These are phyloP conservation scores for Oscheius sp. DNA, from an alignment of 2,888 invertebrate species.

Conservation along the genomic window DNA sequence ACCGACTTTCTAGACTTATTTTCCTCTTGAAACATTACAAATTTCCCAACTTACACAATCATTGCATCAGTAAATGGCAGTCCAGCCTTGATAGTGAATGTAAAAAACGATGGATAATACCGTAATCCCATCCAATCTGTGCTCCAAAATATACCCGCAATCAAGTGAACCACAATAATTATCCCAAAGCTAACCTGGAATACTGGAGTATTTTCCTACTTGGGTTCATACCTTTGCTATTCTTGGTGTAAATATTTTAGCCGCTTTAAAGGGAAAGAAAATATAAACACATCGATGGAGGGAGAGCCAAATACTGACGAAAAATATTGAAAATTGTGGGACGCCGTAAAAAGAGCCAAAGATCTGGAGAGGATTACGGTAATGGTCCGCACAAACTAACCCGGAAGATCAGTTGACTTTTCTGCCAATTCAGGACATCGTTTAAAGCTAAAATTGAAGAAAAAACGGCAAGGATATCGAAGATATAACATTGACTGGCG, in stretches of 20 bases:
- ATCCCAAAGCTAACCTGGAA: background rate
- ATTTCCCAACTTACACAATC: background rate
- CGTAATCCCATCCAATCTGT: constrained; percentile 19
- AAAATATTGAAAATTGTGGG: background rate
- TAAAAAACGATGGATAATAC: background rate
- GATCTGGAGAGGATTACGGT: background rate
- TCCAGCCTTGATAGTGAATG: background rate
- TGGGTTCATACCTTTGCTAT: constrained; percentile 3
- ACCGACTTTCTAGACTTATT: too few species aligned
- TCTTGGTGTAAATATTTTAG: background rate
- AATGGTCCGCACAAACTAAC: background rate
- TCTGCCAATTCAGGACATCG: background rate
- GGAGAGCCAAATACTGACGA: background rate
- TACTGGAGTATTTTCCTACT: too few species aligned
- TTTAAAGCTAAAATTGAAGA: background rate
- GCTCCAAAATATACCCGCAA: background rate
- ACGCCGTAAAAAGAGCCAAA: constrained; percentile 9
- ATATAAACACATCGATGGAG: constrained; percentile 14
- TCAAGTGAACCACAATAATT: background rate
- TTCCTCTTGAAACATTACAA: too few species aligned
- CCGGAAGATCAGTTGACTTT: background rate
- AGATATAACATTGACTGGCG: background rate
- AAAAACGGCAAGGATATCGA: constrained; percentile 3
- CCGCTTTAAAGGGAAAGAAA: background rate
- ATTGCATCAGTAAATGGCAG: constrained; percentile 7